Evolutionary conservation across 2,797 vertebrate genomes (phyloP), one percentile per base, ranked within the genome.

Genomic region (Acanthurus leucopareius): DNA sequence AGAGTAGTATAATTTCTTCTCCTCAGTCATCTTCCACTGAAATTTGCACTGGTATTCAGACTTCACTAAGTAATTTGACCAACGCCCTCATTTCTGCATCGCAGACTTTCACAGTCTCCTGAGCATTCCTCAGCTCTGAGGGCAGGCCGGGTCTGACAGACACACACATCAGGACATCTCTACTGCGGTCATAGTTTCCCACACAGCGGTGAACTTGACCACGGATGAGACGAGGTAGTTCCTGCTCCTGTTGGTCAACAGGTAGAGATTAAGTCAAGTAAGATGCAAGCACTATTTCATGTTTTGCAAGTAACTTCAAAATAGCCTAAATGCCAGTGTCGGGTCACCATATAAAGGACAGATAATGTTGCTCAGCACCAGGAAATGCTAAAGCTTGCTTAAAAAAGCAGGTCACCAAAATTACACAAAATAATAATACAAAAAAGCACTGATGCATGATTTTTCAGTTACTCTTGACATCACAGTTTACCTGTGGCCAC

Each of bases 191-290:
- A 40, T 97, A 99, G 91, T 95, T 98, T 44, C 98, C 98, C 85
- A 99, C 92, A 83, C 97, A 98, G 52, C 98, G 96, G 86, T 98
- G 97, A 73, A 97, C 93, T 90, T 95, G 97, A 65, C 97, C 97
- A 84, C 98, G 95, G 86, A 98, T 97, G 83, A 99, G 94, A 86
- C 97, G 96, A 66, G 97, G 97, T 73, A 99, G 95, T 35, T 94
- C 94, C 51, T 95, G 94, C 82, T 99, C 98, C 98, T 99, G 92
- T 86, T 87, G 60, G 79, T 79, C 20, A 63, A 59, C 16, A 82
- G 3, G 44, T 0, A 72, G 7, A 38, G 54, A 49, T 67, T 2
- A 53, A n/a, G 8, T 44, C 10, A 40, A 6, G 4, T 48, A n/a
- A 25, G 9, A 69, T 32, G 59, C 4, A 16, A 19, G 49, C 7